A percentile compares a stretch with the other conserved stretches of the same genome.
These are phyloP conservation scores for Chrysoperla carnea DNA, from an alignment of 1,140 invertebrate species.

Conservation along the genomic window DNA sequence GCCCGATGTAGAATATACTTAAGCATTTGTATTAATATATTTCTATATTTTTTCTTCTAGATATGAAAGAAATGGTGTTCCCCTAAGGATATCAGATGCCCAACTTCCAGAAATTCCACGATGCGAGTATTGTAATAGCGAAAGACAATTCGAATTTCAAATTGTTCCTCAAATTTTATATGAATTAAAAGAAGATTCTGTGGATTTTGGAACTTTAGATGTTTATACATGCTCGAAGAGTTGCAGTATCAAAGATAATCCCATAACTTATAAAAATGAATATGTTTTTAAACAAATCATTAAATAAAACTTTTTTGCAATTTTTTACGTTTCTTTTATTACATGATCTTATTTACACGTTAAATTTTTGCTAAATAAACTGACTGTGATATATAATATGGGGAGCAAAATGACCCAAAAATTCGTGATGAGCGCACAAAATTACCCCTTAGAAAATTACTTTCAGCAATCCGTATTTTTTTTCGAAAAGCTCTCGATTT, in stretches of 20 bases:
- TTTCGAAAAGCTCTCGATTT: no score
- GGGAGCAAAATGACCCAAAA: no score
- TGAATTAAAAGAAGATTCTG: conserved; percentile 41
- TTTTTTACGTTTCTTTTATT: no score
- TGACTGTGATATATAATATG: no score
- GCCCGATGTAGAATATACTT: background rate
- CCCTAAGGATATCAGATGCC: conserved; percentile 61
- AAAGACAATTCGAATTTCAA: conserved; percentile 82
- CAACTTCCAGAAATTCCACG: conserved; percentile 38
- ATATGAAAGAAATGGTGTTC: conserved; percentile 57
- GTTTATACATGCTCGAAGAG: conserved; percentile 73
- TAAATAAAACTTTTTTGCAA: no score
- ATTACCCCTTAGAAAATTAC: no score
- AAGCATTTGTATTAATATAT: conserved; percentile 2
- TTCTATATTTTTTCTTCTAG: conserved; percentile 24
- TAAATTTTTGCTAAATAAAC: no score
- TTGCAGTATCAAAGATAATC: conserved; percentile 37
- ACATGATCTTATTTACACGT: no score
- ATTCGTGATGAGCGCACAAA: no score
- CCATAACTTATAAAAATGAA: conserved; percentile 45
- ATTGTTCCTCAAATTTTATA: conserved; percentile 84
- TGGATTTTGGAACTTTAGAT: conserved; percentile 81
- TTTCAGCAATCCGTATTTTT: no score
- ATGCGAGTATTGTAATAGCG: conserved; percentile 54
- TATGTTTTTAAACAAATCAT: conserved; percentile 63